These are phyloP conservation scores for Camelus bactrianus DNA, from an alignment of 2,113 vertebrate species.

Conservation along the genomic window DNA sequence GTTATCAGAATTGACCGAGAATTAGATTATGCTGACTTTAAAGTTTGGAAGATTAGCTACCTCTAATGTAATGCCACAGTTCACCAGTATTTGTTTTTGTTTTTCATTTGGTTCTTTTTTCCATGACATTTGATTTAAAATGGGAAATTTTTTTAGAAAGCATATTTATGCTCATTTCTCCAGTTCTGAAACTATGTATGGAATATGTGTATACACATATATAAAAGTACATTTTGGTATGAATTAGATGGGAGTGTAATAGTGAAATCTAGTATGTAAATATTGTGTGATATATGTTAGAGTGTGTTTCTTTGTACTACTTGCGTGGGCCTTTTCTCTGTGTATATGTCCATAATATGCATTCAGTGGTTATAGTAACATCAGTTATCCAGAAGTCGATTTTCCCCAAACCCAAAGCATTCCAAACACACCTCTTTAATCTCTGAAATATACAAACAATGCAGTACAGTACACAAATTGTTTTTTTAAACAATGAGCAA, in stretches of 20 bases:
- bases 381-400: background rate
- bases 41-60: background rate
- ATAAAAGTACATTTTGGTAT: background rate
- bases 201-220: background rate
- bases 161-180: background rate
- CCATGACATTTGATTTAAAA: background rate
- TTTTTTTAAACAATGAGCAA: background rate
- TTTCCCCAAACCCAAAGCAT: background rate
- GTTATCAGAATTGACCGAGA: slow-evolving; percentile 65
- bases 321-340: background rate
- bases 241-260: background rate
- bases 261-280: background rate
- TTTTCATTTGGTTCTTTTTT: background rate
- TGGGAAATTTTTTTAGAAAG: background rate
- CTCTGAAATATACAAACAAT: background rate
- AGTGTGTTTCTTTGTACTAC: slow-evolving; percentile 2
- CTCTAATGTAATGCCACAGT: background rate
- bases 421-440: background rate
- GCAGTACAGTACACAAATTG: no score
- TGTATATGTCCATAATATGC: background rate
- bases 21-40: slow-evolving; percentile 35
- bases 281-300: background rate
- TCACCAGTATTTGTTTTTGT: background rate
- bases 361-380: background rate
- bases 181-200: background rate